A percentile compares a stretch with the other conserved stretches of the same genome.
These are phyloP conservation scores for Rhinopomastus cyanomelas DNA, from an alignment of 2,113 vertebrate species.

Conservation along the genomic window DNA sequence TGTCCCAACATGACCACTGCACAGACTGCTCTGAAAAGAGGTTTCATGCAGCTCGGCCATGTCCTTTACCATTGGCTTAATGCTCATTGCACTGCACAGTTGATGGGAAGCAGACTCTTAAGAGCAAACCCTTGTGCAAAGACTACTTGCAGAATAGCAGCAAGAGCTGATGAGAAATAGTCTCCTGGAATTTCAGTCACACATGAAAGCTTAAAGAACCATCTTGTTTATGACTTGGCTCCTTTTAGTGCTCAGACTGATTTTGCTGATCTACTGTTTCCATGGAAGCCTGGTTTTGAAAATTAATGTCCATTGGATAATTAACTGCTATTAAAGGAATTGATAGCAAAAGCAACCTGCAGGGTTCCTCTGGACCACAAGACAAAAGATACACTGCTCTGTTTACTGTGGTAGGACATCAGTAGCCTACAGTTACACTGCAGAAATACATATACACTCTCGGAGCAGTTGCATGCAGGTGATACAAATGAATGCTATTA, in stretches of 20 bases:
- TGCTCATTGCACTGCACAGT: background rate
- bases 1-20: background rate
- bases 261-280: background rate
- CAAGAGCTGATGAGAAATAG: background rate
- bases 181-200: background rate
- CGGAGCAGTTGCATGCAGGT: background rate
- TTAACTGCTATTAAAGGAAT: background rate
- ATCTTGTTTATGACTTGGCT: background rate
- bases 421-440: background rate
- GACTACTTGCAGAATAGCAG: background rate
- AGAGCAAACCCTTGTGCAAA: background rate
- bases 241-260: background rate
- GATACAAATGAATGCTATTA: background rate
- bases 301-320: background rate
- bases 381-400: rapidly evolving
- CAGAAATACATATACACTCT: too few relatives aligned
- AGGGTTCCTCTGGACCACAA: background rate
- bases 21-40: background rate
- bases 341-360: background rate
- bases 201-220: background rate
- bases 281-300: background rate
- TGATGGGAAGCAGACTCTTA: background rate
- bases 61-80: background rate
- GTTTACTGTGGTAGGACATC: background rate
- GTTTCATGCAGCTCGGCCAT: background rate